Evolutionary conservation across 1,140 invertebrate genomes (phyloP).

Genomic region (Homalodisca vitripennis): DNA sequence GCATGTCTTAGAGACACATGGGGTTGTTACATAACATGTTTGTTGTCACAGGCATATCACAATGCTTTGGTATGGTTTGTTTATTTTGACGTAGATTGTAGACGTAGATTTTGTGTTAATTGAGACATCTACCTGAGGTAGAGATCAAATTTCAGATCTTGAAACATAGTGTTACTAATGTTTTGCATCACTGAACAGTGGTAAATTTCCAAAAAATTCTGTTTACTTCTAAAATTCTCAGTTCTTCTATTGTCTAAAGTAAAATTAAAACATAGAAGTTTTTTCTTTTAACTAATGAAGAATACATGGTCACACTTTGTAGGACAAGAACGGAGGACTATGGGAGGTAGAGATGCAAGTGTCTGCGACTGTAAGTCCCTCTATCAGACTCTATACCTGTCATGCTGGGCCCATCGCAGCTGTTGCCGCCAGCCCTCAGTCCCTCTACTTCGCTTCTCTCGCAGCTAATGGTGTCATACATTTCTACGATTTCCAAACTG

Average conservation of each 20-base stretch:
- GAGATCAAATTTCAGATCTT: too few relatives aligned
- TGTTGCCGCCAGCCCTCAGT: constrained; percentile 64
- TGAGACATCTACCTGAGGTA: too few relatives aligned
- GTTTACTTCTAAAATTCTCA: not conserved
- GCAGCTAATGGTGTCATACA: constrained; percentile 67
- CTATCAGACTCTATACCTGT: constrained; percentile 65
- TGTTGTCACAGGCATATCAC: too few relatives aligned
- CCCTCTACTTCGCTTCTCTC: constrained; percentile 63
- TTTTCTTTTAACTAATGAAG: constrained; percentile 37
- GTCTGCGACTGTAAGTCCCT: constrained; percentile 52
- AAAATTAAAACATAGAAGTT: constrained; percentile 39
- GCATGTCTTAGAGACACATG: too few relatives aligned
- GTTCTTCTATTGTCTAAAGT: not conserved
- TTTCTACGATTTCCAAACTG: constrained; percentile 66
- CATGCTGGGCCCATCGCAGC: constrained; percentile 70
- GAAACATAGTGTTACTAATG: too few relatives aligned
- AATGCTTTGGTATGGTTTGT: too few relatives aligned
- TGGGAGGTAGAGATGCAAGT: constrained; percentile 76
- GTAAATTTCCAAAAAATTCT: too few relatives aligned
- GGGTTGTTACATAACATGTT: too few relatives aligned
- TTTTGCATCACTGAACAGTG: too few relatives aligned
- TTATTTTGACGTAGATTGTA: too few relatives aligned
- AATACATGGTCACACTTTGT: constrained; percentile 40
- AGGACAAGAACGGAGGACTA: constrained; percentile 81
- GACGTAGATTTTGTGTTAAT: too few relatives aligned